Conservation (phyloP, 2,113 vertebrate species). For the Ramphastos sulfuratus region DNA sequence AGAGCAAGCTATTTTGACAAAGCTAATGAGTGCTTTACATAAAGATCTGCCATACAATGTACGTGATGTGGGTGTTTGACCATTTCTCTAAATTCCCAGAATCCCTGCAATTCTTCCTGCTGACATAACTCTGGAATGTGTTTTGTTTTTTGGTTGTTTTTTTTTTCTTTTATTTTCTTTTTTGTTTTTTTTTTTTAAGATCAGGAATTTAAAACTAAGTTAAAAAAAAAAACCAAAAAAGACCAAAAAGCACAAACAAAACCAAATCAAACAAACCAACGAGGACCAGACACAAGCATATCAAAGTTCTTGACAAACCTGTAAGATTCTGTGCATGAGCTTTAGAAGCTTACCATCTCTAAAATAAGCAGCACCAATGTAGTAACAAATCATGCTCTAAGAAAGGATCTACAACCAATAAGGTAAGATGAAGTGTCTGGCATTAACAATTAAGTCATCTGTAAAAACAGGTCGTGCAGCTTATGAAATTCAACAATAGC, state of each 20-base stretch:
- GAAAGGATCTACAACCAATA: neutral
- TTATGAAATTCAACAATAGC: neutral
- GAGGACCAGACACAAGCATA: neutral
- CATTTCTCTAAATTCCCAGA: neutral
- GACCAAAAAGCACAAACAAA: neutral
- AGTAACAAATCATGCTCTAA: neutral
- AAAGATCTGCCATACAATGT: neutral
- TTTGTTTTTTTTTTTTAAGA: no score
- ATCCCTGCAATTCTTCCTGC: neutral
- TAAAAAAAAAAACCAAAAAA: neutral
- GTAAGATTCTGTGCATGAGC: neutral
- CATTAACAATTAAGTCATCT: neutral
- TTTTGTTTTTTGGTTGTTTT: no score
- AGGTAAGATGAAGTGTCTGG: neutral
- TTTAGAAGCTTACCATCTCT: neutral
- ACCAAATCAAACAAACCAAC: no score
- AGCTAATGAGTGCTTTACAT: neutral
- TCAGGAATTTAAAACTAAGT: no score
- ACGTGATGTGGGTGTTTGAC: neutral
- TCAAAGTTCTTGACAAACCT: neutral
- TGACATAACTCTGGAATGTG: neutral
- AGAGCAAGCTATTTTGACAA: neutral
- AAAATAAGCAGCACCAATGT: neutral
- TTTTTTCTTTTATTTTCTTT: no score
- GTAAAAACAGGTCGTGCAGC: neutral